Evolutionary conservation across 1,140 invertebrate genomes (phyloP), one percentile per base, ranked within the genome.

Genomic region (Drosophila repletoides): DNA sequence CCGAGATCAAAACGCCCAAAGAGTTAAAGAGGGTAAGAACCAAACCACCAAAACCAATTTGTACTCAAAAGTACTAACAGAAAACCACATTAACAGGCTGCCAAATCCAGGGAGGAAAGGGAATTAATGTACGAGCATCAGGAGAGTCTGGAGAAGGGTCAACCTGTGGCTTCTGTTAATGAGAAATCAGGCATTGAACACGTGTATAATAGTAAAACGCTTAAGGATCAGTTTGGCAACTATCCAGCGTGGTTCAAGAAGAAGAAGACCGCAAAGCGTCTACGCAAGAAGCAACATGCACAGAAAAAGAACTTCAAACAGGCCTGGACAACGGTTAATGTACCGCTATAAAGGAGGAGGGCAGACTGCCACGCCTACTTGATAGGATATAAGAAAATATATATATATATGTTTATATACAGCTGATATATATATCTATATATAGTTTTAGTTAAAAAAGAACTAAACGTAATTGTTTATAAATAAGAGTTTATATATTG

Each of bases 181-280:
- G 91, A 91, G 75, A 90, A 91, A 29, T 89, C 91, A 3, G 91
- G 90, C 21, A 83, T 89, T 1, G 72, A 83, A 9, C 90, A 91
- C 46, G 67, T 91, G 5, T 94, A 91, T 52, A 93, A 93, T 64
- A 91, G 92, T 26, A 94, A 91, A 70, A 94, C 93, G 1, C 90
- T 94, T 65, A 86, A 89, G 10, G 93, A 94, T 90, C 92, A 94
- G 64, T 90, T 91, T 80, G 94, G 94, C 14, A 92, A 93, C 55
- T 94, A 93, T 81, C 93, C 94, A 6, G 72, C 91, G 6, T 94
- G 93, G 93, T 91, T 93, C 90, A 92, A 91, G 45, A 91, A 88
- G 40, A 88, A 92, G 68, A 93, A 92, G 76, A 92, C 93, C 19
- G 65, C 77, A 1, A 92, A 92, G 68, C 90, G 91, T 43, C 93